Evolutionary conservation across 2,888 invertebrate species (phyloP), one percentile per base, ranked within the genome.

Genomic region (Prosapia bicincta): DNA sequence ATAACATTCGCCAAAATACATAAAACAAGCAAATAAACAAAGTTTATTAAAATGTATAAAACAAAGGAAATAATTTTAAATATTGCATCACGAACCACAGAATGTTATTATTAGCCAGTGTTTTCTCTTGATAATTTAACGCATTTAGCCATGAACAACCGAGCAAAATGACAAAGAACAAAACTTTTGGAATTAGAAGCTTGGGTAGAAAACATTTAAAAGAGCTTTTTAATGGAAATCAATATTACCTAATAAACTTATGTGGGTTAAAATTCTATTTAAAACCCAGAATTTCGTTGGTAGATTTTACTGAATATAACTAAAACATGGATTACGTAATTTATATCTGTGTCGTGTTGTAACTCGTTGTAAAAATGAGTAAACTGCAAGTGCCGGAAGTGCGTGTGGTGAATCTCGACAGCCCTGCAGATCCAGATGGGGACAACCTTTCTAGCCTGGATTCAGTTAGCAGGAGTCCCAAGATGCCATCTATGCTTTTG

Each of bases 381-480:
- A 65, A 30, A n/a, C 65, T 76, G 10, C 69, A 68, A 65, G 72
- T 73, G 65, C 76, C 72, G 9, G 72, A 76, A 71, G 71, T 76
- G n/a, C 43, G 66, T 1, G 72, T 76, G 13, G 66, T 43, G 23
- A 30, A 38, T 24, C 66, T 66, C 20, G 28, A 30, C 32, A 24
- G 72, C 26, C 13, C 54, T 20, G 54, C 67, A 23, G 30, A 32
- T 10, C 20, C 20, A n/a, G 54, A 54, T 54, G 54, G 54, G 20
- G 54, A 54, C 54, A 54, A 54, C 54, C 20, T 74, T n/a, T 69
- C 74, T 10, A 7, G 54, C 28, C 67, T 72, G 72, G 67, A 26
- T 15, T 67, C 67, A 24, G 67, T 67, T 1, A 28, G 32, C 1
- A 32, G 13, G 15, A 30, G 69, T n/a, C 24, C 54, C 1, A 54